phyloP scores from a whole-genome alignment of 2,797 vertebrate species.

The Acomys russatus region DNA sequence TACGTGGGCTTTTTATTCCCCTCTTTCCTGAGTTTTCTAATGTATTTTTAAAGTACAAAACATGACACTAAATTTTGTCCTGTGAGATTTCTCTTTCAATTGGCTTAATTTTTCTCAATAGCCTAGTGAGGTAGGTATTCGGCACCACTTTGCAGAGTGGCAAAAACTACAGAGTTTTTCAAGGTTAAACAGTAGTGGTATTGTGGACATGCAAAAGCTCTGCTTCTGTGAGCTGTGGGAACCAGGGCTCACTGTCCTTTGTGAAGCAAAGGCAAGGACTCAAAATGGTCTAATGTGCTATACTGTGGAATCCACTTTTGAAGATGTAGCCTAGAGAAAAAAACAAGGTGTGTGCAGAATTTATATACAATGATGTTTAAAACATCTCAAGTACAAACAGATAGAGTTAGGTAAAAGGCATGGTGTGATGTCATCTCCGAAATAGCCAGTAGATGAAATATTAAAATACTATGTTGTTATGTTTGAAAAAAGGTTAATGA shows the following conservation, averaged over 20 bases:
- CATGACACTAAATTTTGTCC: neutral
- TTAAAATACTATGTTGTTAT: slow-evolving; percentile 3
- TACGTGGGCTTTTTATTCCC: neutral
- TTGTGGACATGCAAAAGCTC: neutral
- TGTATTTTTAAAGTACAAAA: neutral
- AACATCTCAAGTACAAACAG: neutral
- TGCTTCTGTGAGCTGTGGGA: neutral
- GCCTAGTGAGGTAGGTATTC: neutral
- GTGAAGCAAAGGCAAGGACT: neutral
- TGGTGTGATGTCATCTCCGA: neutral
- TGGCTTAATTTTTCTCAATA: slow-evolving; percentile 19
- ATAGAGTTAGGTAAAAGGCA: neutral
- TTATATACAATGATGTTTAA: neutral
- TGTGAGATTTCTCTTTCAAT: slow-evolving; percentile 30
- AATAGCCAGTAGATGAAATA: neutral
- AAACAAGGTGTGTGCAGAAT: slow-evolving; percentile 4
- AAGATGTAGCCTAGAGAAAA: neutral
- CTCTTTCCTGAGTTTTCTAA: slow-evolving; percentile 15
- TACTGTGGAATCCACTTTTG: neutral
- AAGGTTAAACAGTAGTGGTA: neutral
- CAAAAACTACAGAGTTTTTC: neutral
- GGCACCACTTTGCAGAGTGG: neutral
- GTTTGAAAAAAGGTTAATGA: slow-evolving; percentile 22
- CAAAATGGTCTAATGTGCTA: neutral
- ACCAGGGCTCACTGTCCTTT: neutral